Evolutionary conservation across 2,797 vertebrate species (phyloP).

Genomic region (Ceyx erithaca): DNA sequence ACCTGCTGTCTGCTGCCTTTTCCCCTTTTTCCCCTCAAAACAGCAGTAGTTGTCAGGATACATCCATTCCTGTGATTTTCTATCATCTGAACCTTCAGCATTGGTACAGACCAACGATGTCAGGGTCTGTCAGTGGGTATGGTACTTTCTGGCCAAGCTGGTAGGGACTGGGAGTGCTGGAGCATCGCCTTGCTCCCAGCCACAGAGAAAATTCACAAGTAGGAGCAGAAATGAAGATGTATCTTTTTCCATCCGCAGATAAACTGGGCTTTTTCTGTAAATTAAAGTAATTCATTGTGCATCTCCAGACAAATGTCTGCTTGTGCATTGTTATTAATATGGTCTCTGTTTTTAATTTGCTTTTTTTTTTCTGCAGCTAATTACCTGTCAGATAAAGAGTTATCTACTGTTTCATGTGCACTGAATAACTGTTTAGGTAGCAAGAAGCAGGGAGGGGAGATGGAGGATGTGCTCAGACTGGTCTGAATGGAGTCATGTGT

Average conservation of each 20-base stretch:
- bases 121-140: fast-evolving
- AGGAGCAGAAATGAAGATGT: conserved; percentile 25
- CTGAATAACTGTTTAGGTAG: background rate
- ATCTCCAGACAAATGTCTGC: conserved; percentile 52
- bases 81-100: fast-evolving
- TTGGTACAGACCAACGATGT: fast-evolving
- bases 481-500: fast-evolving
- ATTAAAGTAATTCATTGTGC: conserved; percentile 66
- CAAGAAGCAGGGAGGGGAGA: background rate
- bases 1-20: fast-evolving
- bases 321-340: conserved; percentile 37
- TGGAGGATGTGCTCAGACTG: background rate
- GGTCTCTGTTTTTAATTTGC: conserved; percentile 60
- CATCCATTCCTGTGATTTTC: background rate
- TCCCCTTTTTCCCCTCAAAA: background rate
- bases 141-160: fast-evolving
- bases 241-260: background rate
- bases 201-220: background rate
- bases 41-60: background rate
- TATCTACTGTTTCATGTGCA: background rate
- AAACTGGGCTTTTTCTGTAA: conserved; percentile 56
- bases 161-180: background rate
- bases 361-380: conserved; percentile 50
- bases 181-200: background rate
- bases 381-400: conserved; percentile 49